A percentile compares a stretch with the other conserved stretches of the same genome.
These are phyloP conservation scores for Nyctibius grandis DNA, from an alignment of 2,797 vertebrate genomes.

Conservation along the genomic window DNA sequence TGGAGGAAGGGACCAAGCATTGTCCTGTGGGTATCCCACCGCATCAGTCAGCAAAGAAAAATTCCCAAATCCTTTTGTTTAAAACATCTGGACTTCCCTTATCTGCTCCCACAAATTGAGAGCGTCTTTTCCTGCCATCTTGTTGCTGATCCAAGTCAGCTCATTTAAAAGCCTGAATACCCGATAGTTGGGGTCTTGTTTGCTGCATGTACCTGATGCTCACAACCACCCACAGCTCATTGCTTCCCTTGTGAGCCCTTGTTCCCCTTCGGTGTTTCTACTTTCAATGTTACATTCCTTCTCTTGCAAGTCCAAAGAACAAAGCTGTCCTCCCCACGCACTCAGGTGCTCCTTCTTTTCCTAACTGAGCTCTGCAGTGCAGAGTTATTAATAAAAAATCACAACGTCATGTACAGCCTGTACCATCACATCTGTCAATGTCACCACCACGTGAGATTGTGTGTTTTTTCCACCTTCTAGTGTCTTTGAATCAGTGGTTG, in stretches of 20 bases:
- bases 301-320: not conserved
- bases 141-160: not conserved
- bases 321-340: conserved; percentile 1
- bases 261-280: not conserved
- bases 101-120: not conserved
- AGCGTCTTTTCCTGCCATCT: not conserved
- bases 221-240: not conserved
- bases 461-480: not conserved
- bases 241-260: not conserved
- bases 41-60: not conserved
- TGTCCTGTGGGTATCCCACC: not conserved
- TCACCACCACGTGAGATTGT: not conserved
- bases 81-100: not conserved
- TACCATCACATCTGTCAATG: conserved; percentile 32
- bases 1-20: not conserved
- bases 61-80: not conserved
- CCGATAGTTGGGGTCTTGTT: not conserved
- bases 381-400: conserved; percentile 62
- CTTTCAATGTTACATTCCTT: not conserved
- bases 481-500: not conserved
- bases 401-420: not conserved
- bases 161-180: not conserved
- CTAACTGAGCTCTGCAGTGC: conserved; percentile 42
- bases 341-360: not conserved
- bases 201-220: not conserved